Evolutionary conservation across 1,140 invertebrate genomes (phyloP), one percentile per base, ranked within the genome.

Genomic region (Drosophila mojavensis): DNA sequence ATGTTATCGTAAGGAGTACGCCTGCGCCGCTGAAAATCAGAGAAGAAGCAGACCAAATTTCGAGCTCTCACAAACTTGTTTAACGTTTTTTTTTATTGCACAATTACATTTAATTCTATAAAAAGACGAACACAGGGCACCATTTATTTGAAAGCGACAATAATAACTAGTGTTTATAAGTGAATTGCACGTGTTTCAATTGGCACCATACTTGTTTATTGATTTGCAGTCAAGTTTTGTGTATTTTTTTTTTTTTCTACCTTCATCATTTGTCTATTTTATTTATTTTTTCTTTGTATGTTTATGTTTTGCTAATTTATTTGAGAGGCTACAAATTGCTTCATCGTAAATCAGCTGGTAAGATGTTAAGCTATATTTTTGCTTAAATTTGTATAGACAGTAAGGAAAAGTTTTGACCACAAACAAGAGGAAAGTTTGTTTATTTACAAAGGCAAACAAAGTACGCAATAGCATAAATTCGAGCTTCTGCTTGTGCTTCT

Each of bases 61-160:
- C 33, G 43, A 55, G 71, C 71, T 62, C 71, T 65, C 71, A 74
- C 58, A 56, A 62, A 62, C 58, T 74, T 74, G 65, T 74, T 74
- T 74, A 74, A 74, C 65, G 71, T 69, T 74, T 68, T 62, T 64
- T 69, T 62, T 74, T 69, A 74, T 62, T 69, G 71, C 71, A 74
- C 71, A 74, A 69, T 74, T 69, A 62, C 53, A 68, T 69, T 74
- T 69, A 56, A 74, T 74, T 74, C 58, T n/a, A 50, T 43, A 67
- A 61, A 60, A 73, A 66, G 7, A 69, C 33, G 58, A 58, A 74
- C 71, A 68, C 62, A 58, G 58, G 26, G 58, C 65, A 74, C 65
- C 17, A 26, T 50, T 56, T 68, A 6, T 43, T 68, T 74, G 61
- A 7, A 74, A 69, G 41, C 43, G 26, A 58, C 65, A 74, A 69